Percentiles rank a stretch among this genome's conserved stretches.
These are phyloP conservation scores for Rhagologus leucostigma DNA, from an alignment of 2,113 vertebrate species.

Conservation along the genomic window DNA sequence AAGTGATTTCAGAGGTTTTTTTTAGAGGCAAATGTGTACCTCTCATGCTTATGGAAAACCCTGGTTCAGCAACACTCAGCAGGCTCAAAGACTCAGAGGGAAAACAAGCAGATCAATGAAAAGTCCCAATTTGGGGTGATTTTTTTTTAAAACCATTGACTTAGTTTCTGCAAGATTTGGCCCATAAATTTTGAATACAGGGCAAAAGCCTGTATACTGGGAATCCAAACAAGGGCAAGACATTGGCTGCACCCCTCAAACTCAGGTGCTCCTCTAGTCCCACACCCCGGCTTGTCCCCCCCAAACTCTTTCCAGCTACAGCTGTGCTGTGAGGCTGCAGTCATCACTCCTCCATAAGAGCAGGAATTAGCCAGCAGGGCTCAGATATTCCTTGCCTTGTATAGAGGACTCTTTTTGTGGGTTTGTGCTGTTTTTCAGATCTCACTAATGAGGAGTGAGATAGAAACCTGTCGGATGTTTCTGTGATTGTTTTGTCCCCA, in stretches of 20 bases:
- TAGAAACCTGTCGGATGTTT: background rate
- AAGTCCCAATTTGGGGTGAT: background rate
- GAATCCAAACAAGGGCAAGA: background rate
- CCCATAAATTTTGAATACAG: background rate
- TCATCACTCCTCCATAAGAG: fast-evolving
- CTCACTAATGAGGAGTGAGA: background rate
- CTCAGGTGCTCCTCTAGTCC: background rate
- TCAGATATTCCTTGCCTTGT: fast-evolving
- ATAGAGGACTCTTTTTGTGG: background rate
- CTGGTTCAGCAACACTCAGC: background rate
- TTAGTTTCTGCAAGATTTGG: background rate
- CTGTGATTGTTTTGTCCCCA: background rate
- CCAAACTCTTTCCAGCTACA: background rate
- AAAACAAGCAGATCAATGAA: background rate
- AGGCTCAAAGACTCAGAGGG: background rate
- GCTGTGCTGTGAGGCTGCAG: background rate
- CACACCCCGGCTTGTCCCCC: background rate
- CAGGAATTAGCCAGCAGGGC: background rate
- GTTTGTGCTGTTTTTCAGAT: background rate
- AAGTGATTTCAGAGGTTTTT: background rate
- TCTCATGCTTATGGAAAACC: background rate
- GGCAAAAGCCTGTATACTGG: background rate
- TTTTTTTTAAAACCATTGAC: background rate
- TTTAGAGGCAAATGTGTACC: background rate
- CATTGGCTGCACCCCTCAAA: background rate